Conservation (phyloP, 2,797 vertebrate genomes). For the Sitta carolinensis region DNA sequence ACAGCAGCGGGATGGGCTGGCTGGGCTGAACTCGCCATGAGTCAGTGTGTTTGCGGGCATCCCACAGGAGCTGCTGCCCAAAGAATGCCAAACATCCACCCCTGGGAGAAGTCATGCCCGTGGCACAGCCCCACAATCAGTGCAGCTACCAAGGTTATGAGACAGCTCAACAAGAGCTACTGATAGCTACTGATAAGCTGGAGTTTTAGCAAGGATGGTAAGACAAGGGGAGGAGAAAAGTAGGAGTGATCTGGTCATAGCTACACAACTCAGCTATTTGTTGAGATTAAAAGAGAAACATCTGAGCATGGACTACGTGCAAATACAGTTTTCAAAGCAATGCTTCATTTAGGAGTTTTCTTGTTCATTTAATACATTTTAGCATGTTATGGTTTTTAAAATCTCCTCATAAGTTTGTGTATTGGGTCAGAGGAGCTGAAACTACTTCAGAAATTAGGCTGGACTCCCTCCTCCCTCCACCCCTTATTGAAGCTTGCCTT, state of each 20-base stretch:
- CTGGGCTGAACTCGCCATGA: background rate
- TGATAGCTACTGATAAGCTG: background rate
- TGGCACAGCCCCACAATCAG: background rate
- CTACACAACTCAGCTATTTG: background rate
- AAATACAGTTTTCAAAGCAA: background rate
- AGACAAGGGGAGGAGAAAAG: background rate
- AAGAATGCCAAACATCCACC: slow-evolving; percentile 46
- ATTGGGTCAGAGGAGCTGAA: background rate
- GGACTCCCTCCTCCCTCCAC: accelerated
- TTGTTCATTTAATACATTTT: background rate
- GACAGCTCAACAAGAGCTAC: background rate
- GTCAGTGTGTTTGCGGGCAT: slow-evolving; percentile 7
- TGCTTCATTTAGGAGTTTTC: background rate
- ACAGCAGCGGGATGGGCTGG: slow-evolving; percentile 12
- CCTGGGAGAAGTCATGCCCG: background rate
- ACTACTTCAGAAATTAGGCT: background rate
- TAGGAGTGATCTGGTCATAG: background rate
- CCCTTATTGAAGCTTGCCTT: background rate
- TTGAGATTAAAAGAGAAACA: background rate
- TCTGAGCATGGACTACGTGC: background rate
- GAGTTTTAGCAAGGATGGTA: background rate
- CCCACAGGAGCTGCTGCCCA: background rate
- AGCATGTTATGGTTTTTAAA: background rate
- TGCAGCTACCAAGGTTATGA: background rate
- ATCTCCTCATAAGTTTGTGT: background rate